Conservation (phyloP, 2,888 invertebrate genomes). For the Torymus auratus region DNA sequence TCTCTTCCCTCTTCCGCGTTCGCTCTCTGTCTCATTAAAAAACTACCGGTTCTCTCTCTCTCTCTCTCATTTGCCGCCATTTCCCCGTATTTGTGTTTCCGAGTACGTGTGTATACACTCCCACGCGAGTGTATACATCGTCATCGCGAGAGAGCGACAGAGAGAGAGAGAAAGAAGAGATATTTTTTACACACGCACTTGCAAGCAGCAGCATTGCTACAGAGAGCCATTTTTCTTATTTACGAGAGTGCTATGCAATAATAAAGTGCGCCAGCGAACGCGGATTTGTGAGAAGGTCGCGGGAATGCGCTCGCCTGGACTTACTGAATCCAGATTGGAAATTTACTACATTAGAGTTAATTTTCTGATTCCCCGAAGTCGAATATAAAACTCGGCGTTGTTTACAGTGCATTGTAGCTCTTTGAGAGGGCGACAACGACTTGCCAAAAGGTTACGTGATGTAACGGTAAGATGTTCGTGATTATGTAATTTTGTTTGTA, state of each 20-base stretch:
- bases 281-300: no score
- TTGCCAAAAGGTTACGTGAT: no score
- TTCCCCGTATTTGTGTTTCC: not conserved
- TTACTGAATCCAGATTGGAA: conserved; percentile 26
- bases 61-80: not conserved
- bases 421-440: no score
- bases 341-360: conserved; percentile 16
- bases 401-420: not conserved
- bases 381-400: not conserved
- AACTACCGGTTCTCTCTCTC: not conserved
- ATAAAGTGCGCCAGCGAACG: conserved; percentile 18
- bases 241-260: conserved; percentile 47
- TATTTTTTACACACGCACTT: conserved; percentile 14
- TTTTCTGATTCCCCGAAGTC: not conserved
- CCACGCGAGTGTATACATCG: conserved; percentile 1
- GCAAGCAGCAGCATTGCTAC: conserved; percentile 3
- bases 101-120: not conserved
- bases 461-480: no score
- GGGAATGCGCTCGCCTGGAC: not conserved
- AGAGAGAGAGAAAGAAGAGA: no score
- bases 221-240: conserved; percentile 50
- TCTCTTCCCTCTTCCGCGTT: not conserved
- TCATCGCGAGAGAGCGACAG: not conserved
- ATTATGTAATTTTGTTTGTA: no score
- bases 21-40: conserved; percentile 2